Evolutionary conservation across 2,797 vertebrate genomes (phyloP), one percentile per base, ranked within the genome.

Genomic region (Sciaenops ocellatus): DNA sequence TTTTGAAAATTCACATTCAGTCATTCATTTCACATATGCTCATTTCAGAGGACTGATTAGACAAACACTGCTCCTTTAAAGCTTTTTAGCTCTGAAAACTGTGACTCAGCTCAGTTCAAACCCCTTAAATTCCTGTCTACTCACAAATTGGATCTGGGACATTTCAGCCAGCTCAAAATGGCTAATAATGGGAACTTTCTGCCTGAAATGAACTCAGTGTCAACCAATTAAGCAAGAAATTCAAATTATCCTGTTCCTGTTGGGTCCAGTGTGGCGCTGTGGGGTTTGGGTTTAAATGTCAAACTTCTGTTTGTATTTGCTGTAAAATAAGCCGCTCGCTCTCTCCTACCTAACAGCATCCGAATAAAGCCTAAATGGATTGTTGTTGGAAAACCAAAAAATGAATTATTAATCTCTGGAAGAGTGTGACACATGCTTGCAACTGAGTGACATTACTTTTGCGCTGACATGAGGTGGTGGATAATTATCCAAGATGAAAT

Each of bases 151-250:
- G 66, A 61, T 82, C 73, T 56, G 62, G 60, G 83, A 80, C 70
- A 86, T 80, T 79, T 76, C 26, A 69, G 46, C 78, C 51, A 20
- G 24, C 70, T 82, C 47, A 47, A 71, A 70, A 70, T 47, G 51
- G 50, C 65, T 77, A 74, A 88, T 87, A 87, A 91, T 79, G 69
- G 73, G 34, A 82, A 77, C 75, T 76, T 77, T 80, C 57, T 30
- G 72, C 69, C 82, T 70, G 73, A 77, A 78, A 52, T 79, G 78
- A 89, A 88, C 87, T 87, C 69, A 0, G 79, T 86, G 88, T 86
- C 87, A 84, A 88, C 76, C 89, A 94, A 93, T 93, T 93, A 93
- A 86, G 84, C 74, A 76, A 71, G 80, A 87, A 87, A 91, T 89
- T 90, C 78, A 88, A 90, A 91, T 86, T 30, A 83, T 82, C 69